Percentiles rank a stretch among this genome's conserved stretches.
phyloP scores from a whole-genome alignment of 2,113 vertebrate genomes.

The Cephalopholis sonnerati region DNA sequence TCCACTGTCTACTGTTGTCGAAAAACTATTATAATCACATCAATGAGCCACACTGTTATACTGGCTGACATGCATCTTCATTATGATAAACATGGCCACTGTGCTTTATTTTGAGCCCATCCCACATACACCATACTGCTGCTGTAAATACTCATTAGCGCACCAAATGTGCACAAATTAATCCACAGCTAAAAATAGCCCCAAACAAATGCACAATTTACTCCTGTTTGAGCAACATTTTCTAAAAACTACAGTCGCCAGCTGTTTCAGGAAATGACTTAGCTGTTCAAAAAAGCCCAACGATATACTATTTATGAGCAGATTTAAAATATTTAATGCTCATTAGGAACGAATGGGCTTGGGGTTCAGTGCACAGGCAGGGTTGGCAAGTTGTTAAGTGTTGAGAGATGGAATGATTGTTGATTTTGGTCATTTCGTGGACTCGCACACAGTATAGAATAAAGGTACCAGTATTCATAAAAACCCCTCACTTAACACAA shows the following conservation, averaged over 20 bases:
- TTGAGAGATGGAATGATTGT: not conserved
- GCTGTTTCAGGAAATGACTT: not conserved
- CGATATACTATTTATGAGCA: not conserved
- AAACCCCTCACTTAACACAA: not conserved
- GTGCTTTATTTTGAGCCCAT: conserved; percentile 10
- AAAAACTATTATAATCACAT: conserved; percentile 3
- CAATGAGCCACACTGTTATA: conserved; percentile 3
- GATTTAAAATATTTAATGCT: not conserved
- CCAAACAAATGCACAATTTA: not conserved
- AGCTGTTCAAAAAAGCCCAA: not conserved
- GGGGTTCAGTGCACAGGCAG: not conserved
- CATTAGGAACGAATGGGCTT: not conserved
- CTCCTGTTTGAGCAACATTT: not conserved
- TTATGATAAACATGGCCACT: not conserved
- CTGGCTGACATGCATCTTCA: conserved; percentile 1
- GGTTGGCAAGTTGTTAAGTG: not conserved
- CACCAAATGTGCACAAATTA: not conserved
- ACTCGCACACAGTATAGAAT: not conserved
- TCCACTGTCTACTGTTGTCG: not conserved
- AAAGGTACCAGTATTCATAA: not conserved
- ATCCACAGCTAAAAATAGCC: not conserved
- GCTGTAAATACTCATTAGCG: conserved; percentile 11
- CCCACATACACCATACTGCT: not conserved
- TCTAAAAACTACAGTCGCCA: not conserved
- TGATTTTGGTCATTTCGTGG: not conserved